phyloP scores from a whole-genome alignment of 1,140 invertebrate genomes.

The Anastrepha ludens region DNA sequence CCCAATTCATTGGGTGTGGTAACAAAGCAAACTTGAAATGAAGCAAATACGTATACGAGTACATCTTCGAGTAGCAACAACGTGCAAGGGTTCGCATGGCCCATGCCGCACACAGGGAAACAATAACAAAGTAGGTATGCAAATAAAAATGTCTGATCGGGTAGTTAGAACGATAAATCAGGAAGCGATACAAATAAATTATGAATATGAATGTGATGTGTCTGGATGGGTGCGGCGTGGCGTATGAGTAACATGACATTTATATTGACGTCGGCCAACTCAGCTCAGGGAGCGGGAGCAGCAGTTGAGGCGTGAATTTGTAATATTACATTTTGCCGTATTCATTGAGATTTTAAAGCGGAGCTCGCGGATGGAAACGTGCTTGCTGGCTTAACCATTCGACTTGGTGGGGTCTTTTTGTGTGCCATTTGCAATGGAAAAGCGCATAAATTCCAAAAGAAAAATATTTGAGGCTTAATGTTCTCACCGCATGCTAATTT shows the following conservation, averaged over 20 bases:
- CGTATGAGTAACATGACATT: conserved; percentile 1
- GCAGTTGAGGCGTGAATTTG: too few relatives aligned
- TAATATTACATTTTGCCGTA: too few relatives aligned
- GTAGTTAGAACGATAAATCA: conserved; percentile 33
- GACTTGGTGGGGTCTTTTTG: too few relatives aligned
- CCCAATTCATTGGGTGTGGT: conserved; percentile 16
- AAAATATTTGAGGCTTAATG: too few relatives aligned
- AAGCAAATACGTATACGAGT: conserved; percentile 11
- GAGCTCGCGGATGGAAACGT: too few relatives aligned
- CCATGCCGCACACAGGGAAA: background rate
- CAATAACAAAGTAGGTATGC: conserved; percentile 21
- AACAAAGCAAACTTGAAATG: conserved; percentile 50
- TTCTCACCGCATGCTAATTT: too few relatives aligned
- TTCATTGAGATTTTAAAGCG: too few relatives aligned
- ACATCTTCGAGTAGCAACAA: background rate
- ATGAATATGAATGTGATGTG: conserved; percentile 35
- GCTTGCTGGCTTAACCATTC: too few relatives aligned
- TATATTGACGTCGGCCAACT: background rate
- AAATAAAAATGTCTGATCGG: conserved; percentile 47
- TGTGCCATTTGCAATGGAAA: too few relatives aligned
- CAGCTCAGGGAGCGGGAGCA: background rate
- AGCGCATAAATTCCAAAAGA: too few relatives aligned
- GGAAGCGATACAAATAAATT: conserved; percentile 39
- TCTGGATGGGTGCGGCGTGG: background rate
- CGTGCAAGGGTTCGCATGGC: background rate